Percentiles rank a stretch among this genome's conserved stretches.
phyloP scores from a whole-genome alignment of 2,113 vertebrate genomes.

The Dipodomys stephensi region DNA sequence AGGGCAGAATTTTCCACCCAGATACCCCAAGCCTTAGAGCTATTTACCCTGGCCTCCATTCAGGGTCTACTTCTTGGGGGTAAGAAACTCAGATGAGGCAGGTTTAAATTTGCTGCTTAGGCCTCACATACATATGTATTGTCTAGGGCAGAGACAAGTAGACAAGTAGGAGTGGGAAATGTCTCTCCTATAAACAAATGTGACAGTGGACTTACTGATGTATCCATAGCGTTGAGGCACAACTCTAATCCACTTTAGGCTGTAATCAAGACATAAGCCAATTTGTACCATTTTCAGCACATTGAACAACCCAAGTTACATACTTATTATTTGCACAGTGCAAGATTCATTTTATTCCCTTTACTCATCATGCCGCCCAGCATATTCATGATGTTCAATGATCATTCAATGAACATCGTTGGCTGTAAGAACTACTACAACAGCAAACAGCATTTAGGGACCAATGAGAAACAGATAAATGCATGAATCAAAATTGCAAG shows the following conservation, averaged over 20 bases:
- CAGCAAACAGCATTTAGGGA: neutral
- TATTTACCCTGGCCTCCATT: neutral
- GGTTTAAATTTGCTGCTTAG: neutral
- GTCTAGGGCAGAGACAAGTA: neutral
- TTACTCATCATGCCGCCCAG: neutral
- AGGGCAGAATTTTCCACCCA: neutral
- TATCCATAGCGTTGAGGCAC: neutral
- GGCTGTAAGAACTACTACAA: neutral
- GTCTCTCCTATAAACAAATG: neutral
- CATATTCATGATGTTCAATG: neutral
- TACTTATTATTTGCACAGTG: neutral
- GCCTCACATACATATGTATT: fast-evolving
- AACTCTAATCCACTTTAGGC: neutral
- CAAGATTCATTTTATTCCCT: neutral
- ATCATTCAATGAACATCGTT: neutral
- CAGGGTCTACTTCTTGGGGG: neutral
- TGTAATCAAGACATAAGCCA: neutral
- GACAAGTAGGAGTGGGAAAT: too few species aligned
- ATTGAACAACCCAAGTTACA: neutral
- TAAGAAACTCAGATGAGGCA: neutral
- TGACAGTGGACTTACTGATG: neutral
- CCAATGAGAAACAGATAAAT: neutral
- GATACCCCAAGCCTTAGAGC: neutral
- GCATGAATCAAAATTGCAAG: neutral
- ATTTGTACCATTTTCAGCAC: neutral